A percentile compares a stretch with the other conserved stretches of the same genome.
These are phyloP conservation scores for Ophion slaviceki DNA, from an alignment of 2,888 invertebrate genomes.

Conservation along the genomic window DNA sequence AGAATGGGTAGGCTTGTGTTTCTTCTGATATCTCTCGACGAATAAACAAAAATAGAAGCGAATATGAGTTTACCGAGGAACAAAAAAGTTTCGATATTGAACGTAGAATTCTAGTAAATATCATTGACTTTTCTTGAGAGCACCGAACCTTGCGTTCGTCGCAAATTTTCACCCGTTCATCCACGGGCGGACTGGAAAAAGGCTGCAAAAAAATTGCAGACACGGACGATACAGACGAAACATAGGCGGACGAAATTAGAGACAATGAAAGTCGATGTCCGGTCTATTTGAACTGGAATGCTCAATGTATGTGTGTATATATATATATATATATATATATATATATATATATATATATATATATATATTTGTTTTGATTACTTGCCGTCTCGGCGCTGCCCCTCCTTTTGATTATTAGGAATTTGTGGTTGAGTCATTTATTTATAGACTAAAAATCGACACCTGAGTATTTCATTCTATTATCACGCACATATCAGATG, in stretches of 20 bases:
- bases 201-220: neutral
- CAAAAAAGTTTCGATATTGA: neutral
- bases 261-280: neutral
- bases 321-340: constrained; percentile 5
- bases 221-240: neutral
- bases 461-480: constrained; percentile 20
- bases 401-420: neutral
- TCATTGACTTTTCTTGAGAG: neutral
- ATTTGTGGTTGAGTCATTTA: constrained; percentile 13
- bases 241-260: neutral
- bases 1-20: neutral
- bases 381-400: neutral
- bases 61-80: neutral
- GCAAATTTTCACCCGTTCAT: neutral
- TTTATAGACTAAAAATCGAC: constrained; percentile 31
- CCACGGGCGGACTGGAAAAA: neutral
- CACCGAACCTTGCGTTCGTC: neutral
- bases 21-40: neutral
- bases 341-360: constrained; percentile 9
- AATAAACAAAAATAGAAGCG: neutral
- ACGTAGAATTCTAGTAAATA: neutral
- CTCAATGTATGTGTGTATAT: constrained; percentile 9
- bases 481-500: constrained; percentile 48
- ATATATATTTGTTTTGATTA: neutral
- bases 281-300: neutral